phyloP scores from a whole-genome alignment of 2,113 vertebrate species.

The Lophura nycthemera region DNA sequence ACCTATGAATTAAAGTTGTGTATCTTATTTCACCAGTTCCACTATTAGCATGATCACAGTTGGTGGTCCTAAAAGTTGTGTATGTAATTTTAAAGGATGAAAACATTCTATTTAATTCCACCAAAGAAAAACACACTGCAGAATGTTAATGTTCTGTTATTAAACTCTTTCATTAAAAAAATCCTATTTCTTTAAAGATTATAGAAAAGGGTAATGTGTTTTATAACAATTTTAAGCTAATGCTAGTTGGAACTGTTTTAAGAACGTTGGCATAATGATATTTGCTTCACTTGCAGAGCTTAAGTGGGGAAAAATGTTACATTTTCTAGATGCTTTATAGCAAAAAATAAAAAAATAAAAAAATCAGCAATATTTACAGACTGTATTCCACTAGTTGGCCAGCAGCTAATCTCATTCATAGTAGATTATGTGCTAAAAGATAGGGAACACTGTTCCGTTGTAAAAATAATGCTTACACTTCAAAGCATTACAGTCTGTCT shows the following conservation, averaged over 20 bases:
- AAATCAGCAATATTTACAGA: constrained; percentile 45
- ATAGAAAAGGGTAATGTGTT: constrained; percentile 2
- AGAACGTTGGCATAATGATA: not conserved
- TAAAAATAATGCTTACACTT: constrained; percentile 43
- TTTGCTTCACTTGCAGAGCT: constrained; percentile 29
- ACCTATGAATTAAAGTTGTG: not conserved
- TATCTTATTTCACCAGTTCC: not conserved
- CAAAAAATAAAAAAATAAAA: not conserved
- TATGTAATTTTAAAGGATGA: constrained; percentile 12
- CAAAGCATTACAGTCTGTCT: not conserved
- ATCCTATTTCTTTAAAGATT: constrained; percentile 47
- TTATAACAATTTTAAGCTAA: constrained; percentile 14
- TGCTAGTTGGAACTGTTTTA: not conserved
- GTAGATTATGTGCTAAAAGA: constrained; percentile 53
- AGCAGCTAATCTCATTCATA: constrained; percentile 50
- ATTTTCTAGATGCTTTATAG: constrained; percentile 40
- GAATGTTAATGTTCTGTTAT: not conserved
- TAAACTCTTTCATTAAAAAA: not conserved
- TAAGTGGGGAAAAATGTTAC: constrained; percentile 25
- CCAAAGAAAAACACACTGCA: not conserved
- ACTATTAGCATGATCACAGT: not conserved
- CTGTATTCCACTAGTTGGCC: constrained; percentile 55
- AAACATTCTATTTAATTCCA: not conserved
- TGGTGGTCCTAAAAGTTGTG: not conserved
- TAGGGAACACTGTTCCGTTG: constrained; percentile 29